These are phyloP conservation scores for Apostichopus japonicus DNA, from an alignment of 35 echinoderm and acorn worm genomes.

Conservation along the genomic window DNA sequence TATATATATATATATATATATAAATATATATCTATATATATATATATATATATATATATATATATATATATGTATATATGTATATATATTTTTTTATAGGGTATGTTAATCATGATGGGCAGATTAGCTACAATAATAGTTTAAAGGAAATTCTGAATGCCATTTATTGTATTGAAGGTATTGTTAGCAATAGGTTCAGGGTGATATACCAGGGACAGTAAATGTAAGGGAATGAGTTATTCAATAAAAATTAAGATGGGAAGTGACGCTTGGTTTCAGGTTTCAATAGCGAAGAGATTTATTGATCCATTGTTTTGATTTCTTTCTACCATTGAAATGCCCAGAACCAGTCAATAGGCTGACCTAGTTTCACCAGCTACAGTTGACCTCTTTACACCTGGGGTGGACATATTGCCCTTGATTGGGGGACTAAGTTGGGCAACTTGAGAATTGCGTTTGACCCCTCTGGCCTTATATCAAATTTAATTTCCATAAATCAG, in stretches of 20 bases:
- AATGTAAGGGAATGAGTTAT: not conserved
- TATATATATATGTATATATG: too few species aligned
- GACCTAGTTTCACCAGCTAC: not conserved
- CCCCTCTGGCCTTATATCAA: too few species aligned
- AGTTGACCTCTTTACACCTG: not conserved
- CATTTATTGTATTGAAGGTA: not conserved
- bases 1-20: too few species aligned
- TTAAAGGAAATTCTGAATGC: not conserved
- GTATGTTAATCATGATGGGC: not conserved
- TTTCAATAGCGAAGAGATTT: not conserved
- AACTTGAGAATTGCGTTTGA: too few species aligned
- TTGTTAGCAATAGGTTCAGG: not conserved
- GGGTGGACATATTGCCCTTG: too few species aligned
- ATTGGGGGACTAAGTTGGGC: too few species aligned
- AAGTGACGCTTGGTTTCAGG: too few species aligned
- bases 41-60: too few species aligned
- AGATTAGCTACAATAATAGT: not conserved
- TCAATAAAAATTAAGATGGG: too few species aligned
- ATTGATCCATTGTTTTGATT: not conserved
- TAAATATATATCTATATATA: too few species aligned
- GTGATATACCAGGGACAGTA: not conserved
- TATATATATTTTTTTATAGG: too few species aligned
- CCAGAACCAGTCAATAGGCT: not conserved
- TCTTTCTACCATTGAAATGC: not conserved
- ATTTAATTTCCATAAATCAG: too few species aligned